Conservation (phyloP, 2,113 vertebrate genomes). For the Ivindomyrus marchei region DNA sequence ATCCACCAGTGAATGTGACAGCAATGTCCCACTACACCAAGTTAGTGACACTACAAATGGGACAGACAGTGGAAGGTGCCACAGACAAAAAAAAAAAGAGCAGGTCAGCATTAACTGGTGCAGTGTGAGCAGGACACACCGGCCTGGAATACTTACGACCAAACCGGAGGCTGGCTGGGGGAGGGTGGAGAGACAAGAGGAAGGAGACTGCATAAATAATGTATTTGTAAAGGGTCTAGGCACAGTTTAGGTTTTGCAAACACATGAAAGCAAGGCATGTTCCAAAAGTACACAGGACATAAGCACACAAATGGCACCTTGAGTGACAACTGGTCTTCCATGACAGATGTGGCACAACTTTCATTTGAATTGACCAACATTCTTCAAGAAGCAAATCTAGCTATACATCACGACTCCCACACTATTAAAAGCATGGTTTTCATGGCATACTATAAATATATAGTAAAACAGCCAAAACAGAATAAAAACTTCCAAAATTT, state of each 20-base stretch:
- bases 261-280: neutral
- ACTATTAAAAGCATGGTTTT: neutral
- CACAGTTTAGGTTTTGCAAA: neutral
- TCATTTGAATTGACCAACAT: neutral
- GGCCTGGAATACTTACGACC: conserved; percentile 56
- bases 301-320: neutral
- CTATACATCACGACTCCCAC: neutral
- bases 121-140: neutral
- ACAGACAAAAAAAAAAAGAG: neutral
- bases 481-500: neutral
- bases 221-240: neutral
- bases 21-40: neutral
- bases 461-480: neutral
- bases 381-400: neutral
- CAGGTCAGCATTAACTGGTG: neutral
- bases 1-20: conserved; percentile 6
- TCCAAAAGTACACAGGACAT: neutral
- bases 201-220: neutral
- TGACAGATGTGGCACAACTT: neutral
- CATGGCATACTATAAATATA: neutral
- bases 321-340: neutral
- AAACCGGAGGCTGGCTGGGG: conserved; percentile 42
- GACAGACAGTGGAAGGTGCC: neutral
- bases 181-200: conserved; percentile 21
- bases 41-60: neutral